Evolutionary conservation across 2,888 invertebrate genomes (phyloP).

Genomic region (Papilio elwesi): DNA sequence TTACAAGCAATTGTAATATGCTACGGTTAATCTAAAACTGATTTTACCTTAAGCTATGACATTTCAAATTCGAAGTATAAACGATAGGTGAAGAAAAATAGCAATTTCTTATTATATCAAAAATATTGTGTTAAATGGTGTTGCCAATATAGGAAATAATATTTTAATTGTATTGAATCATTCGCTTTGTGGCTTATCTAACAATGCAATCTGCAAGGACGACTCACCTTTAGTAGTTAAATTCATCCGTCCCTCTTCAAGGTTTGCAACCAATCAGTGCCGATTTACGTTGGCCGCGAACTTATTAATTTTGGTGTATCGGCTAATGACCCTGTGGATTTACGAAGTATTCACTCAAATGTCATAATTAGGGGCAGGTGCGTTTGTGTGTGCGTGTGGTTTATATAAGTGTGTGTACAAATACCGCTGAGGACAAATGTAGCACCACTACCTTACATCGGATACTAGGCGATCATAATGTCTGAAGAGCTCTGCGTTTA

Average conservation of each 20-base stretch:
- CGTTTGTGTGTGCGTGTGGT: slow-evolving; percentile 59
- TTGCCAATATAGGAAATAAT: too few species aligned
- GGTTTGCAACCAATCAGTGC: slow-evolving; percentile 72
- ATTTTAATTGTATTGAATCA: slow-evolving; percentile 5
- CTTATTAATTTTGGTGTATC: slow-evolving; percentile 80
- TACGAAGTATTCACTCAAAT: slow-evolving; percentile 76
- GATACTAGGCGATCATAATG: slow-evolving; percentile 67
- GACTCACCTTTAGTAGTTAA: slow-evolving; percentile 80
- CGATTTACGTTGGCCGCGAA: slow-evolving; percentile 72
- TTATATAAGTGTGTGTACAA: slow-evolving; percentile 66
- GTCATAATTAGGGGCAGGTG: slow-evolving; percentile 65
- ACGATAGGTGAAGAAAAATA: neutral
- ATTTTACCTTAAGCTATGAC: too few species aligned
- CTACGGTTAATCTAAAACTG: too few species aligned
- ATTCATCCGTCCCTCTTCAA: slow-evolving; percentile 81
- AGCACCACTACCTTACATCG: slow-evolving; percentile 74
- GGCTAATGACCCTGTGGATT: slow-evolving; percentile 81
- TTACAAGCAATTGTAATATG: too few species aligned
- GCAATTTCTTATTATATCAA: neutral
- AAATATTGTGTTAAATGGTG: too few species aligned
- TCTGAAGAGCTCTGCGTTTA: slow-evolving; percentile 54
- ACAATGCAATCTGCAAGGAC: slow-evolving; percentile 43
- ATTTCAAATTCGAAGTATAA: neutral
- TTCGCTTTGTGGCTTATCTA: slow-evolving; percentile 13
- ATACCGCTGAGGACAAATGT: slow-evolving; percentile 61